phyloP scores from a whole-genome alignment of 2,888 invertebrate species.

The Orchesellides sinensis region DNA sequence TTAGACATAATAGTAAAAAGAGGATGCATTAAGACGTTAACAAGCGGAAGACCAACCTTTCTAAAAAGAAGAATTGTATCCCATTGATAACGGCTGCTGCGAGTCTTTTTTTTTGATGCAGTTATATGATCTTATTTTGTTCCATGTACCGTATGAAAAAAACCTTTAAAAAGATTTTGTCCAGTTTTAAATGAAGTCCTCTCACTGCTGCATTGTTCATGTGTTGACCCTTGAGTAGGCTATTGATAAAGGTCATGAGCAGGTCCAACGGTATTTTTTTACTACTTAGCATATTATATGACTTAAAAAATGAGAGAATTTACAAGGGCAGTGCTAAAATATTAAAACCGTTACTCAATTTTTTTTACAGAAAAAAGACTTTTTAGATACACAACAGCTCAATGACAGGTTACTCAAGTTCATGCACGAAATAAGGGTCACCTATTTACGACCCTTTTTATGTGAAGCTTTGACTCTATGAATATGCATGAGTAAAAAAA shows the following conservation, averaged over 20 bases:
- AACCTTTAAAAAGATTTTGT: neutral
- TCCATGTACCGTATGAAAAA: neutral
- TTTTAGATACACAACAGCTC: too few relatives aligned
- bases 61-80: neutral
- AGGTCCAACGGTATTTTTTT: conserved; percentile 21
- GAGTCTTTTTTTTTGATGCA: too few relatives aligned
- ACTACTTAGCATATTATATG: too few relatives aligned
- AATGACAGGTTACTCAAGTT: conserved; percentile 50
- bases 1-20: too few relatives aligned
- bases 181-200: too few relatives aligned
- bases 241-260: conserved; percentile 47
- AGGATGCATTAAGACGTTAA: neutral
- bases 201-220: too few relatives aligned
- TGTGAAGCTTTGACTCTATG: neutral
- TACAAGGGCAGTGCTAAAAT: neutral
- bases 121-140: neutral
- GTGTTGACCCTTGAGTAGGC: too few relatives aligned
- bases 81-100: neutral
- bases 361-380: too few relatives aligned
- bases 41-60: neutral
- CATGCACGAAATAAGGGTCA: conserved; percentile 29
- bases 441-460: neutral
- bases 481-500: conserved; percentile 11
- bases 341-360: neutral
- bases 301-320: too few relatives aligned